These are phyloP conservation scores for Pedionomus torquatus DNA, from an alignment of 2,113 vertebrate genomes.

Conservation along the genomic window DNA sequence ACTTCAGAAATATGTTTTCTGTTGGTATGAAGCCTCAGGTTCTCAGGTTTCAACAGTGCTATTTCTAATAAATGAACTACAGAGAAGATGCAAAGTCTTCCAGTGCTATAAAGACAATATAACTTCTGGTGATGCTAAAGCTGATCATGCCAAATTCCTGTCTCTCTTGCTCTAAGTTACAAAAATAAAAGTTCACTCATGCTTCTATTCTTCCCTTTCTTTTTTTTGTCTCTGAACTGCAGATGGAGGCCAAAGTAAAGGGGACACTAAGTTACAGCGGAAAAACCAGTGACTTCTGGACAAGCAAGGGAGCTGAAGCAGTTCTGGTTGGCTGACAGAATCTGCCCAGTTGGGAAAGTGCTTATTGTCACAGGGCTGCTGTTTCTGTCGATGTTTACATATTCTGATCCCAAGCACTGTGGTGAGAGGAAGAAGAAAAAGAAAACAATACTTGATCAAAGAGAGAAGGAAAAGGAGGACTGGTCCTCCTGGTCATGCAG, in stretches of 20 bases:
- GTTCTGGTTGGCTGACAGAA: slow-evolving; percentile 76
- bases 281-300: slow-evolving; percentile 91
- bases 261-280: slow-evolving; percentile 91
- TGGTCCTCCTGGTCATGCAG: slow-evolving; percentile 72
- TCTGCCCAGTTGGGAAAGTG: slow-evolving; percentile 77
- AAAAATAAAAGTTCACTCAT: neutral
- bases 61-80: neutral
- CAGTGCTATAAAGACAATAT: neutral
- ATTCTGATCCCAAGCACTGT: slow-evolving; percentile 86
- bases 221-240: slow-evolving; percentile 57
- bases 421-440: slow-evolving; percentile 80
- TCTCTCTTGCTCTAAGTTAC: neutral
- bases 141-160: neutral
- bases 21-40: neutral
- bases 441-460: slow-evolving; percentile 80
- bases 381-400: slow-evolving; percentile 87
- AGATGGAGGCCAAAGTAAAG: slow-evolving; percentile 99
- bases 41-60: neutral
- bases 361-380: slow-evolving; percentile 82
- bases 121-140: neutral
- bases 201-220: slow-evolving; percentile 13
- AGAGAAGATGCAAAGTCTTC: neutral
- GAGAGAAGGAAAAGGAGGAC: slow-evolving; percentile 80
- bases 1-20: neutral
- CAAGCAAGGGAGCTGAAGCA: slow-evolving; percentile 70